These are phyloP conservation scores for Lomographa bimaculata DNA, from an alignment of 2,888 invertebrate species.

Conservation along the genomic window DNA sequence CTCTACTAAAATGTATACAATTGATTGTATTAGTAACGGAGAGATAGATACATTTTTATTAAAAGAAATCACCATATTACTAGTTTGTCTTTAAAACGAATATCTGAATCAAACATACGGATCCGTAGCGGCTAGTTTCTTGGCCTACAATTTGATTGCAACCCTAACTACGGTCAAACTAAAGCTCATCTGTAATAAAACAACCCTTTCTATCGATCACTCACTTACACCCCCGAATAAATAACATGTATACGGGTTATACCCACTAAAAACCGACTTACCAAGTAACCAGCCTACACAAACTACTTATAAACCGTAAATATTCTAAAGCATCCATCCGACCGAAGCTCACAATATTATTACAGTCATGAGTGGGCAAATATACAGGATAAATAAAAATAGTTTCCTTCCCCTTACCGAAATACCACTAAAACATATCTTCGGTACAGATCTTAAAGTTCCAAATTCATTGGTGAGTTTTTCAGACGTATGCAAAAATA, in stretches of 20 bases:
- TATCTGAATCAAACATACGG: no score
- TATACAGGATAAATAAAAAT: slow-evolving; percentile 42
- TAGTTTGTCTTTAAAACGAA: no score
- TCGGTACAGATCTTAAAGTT: slow-evolving; percentile 15
- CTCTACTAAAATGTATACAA: no score
- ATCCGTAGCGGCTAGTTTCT: no score
- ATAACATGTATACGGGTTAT: background rate
- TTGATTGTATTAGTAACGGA: no score
- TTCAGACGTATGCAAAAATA: slow-evolving; percentile 33
- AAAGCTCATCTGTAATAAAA: slow-evolving; percentile 3
- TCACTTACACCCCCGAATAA: slow-evolving; percentile 3
- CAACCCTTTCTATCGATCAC: slow-evolving; percentile 13
- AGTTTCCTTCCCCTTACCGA: slow-evolving; percentile 23
- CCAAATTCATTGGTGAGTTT: slow-evolving; percentile 5
- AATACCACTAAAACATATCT: slow-evolving; percentile 21
- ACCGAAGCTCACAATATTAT: slow-evolving; percentile 42
- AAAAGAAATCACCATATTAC: no score
- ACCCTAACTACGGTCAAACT: background rate
- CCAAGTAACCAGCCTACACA: slow-evolving; percentile 3
- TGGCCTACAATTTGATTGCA: background rate
- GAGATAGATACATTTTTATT: no score
- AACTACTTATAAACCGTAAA: slow-evolving; percentile 25
- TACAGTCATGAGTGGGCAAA: slow-evolving; percentile 46
- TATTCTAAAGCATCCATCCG: slow-evolving; percentile 30
- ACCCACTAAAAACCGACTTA: slow-evolving; percentile 7